Conservation (phyloP, 1,140 invertebrate species). For the Drosophila yakuba region DNA sequence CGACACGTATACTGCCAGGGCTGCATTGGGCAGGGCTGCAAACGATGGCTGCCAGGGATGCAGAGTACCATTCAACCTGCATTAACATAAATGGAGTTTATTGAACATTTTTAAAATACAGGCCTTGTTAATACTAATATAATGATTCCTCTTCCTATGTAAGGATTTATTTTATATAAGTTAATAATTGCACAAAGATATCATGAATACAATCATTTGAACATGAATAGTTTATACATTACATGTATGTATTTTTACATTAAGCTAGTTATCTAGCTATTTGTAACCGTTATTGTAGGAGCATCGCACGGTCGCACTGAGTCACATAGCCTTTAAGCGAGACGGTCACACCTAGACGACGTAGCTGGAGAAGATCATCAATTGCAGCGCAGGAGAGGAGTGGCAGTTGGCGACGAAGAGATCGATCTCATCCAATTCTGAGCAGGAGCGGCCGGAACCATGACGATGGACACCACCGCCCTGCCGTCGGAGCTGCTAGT, state of each 20-base stretch:
- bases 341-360: constrained; percentile 4
- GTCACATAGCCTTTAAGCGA: not conserved
- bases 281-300: not conserved
- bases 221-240: not conserved
- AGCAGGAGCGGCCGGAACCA: constrained; percentile 42
- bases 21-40: not conserved
- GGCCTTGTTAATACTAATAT: no score
- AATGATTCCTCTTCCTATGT: no score
- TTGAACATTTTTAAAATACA: no score
- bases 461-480: constrained; percentile 86
- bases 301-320: constrained; percentile 1
- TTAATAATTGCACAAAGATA: no score
- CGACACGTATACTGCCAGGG: constrained; percentile 59
- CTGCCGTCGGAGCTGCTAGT: constrained; percentile 91
- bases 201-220: no score
- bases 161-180: no score
- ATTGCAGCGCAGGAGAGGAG: constrained; percentile 23
- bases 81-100: not conserved
- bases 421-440: constrained; percentile 18
- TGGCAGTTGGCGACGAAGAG: constrained; percentile 22
- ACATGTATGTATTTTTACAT: not conserved
- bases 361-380: constrained; percentile 32
- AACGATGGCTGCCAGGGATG: not conserved
- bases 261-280: not conserved
- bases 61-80: not conserved